These are phyloP conservation scores for Brachyistius frenatus DNA, from an alignment of 2,113 vertebrate genomes.

Conservation along the genomic window DNA sequence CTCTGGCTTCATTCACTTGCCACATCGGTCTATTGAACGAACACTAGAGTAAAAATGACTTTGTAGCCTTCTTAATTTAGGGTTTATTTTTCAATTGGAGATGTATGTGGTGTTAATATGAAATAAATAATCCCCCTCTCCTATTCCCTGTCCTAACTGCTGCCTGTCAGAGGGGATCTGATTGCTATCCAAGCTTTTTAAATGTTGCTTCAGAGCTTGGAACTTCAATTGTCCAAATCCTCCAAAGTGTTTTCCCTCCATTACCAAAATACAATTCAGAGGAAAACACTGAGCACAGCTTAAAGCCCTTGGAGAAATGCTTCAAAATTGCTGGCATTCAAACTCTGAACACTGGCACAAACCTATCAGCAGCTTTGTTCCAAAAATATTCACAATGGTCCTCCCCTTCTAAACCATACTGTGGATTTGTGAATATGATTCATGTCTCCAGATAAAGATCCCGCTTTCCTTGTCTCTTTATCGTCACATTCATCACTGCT, in stretches of 20 bases:
- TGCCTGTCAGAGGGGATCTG: constrained; percentile 13
- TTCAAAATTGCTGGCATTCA: not conserved
- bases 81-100: not conserved
- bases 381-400: not conserved
- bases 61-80: not conserved
- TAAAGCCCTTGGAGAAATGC: not conserved
- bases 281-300: constrained; percentile 5
- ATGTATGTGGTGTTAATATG: constrained; percentile 6
- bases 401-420: not conserved
- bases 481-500: not conserved
- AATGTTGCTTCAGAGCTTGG: not conserved
- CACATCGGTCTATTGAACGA: not conserved
- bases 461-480: not conserved
- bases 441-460: not conserved
- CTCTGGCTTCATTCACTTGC: not conserved
- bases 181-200: constrained; percentile 24
- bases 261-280: not conserved
- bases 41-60: not conserved
- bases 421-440: no score
- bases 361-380: not conserved
- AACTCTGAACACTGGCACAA: not conserved
- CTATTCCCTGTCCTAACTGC: not conserved
- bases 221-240: constrained; percentile 19
- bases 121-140: not conserved
- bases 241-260: not conserved